Evolutionary conservation across 1,140 invertebrate species (phyloP), one percentile per base, ranked within the genome.

Genomic region (Eumeta japonica): DNA sequence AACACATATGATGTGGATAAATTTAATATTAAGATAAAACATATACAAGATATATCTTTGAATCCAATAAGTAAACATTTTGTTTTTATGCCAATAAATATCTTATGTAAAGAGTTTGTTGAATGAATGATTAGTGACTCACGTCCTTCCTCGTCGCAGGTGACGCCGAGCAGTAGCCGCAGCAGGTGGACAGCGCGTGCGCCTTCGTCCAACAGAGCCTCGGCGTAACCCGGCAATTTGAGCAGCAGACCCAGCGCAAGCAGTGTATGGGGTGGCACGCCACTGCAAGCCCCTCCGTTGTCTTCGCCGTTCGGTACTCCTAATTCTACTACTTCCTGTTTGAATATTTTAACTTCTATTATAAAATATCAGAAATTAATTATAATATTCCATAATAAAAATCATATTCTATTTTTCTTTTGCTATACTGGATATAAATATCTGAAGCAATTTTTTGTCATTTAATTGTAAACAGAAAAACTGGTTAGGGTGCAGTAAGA

Each of bases 91-190:
- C n/a, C 7, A 24, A 24, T 7, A 7, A n/a, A 7, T 24, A 24
- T 7, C 7, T 24, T n/a, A 24, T 24, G 20, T 24, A 24, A 7
- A n/a, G 7, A 24, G 20, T 24, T 7, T 7, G 20, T 24, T 7
- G 20, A 24, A 24, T n/a, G n/a, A n/a, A n/a, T n/a, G n/a, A n/a
- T n/a, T n/a, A n/a, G n/a, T n/a, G n/a, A 75, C 77, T 79, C 56
- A 86, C 86, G 85, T 57, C 90, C 92, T 65, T 94, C 90, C 20
- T 90, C 92, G 60, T 94, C 91, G 55, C 93, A 90, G 1, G 88
- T 89, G 0, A 94, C 91, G 1, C 93, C 92, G 5, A 95, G 77
- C 10, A 92, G 86, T 12, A 96, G 75, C 3, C 92, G 76, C 18
- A 96, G 72, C 28, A 95, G 75, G 72, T 89, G 92, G 52, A 91